Conservation (phyloP, 64 coral and sea anemone species). For the Actinia equina region DNA sequence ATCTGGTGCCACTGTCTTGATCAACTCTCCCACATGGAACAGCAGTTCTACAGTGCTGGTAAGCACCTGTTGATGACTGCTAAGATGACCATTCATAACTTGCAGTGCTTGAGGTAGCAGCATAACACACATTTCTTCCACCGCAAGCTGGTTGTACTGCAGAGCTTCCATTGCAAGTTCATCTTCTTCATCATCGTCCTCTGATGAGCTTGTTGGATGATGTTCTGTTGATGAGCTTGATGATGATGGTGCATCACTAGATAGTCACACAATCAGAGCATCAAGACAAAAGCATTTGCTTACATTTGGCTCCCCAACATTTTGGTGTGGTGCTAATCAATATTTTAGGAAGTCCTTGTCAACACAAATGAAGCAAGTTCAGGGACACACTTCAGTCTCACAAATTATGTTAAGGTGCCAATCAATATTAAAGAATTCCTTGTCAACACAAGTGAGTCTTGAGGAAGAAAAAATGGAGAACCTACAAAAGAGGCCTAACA, state of each 20-base stretch:
- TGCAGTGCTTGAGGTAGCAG: slow-evolving; percentile 55
- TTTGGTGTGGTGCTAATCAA: too few species aligned
- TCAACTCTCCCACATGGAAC: slow-evolving; percentile 42
- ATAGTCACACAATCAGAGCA: not conserved
- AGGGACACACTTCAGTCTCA: too few species aligned
- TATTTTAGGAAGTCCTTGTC: too few species aligned
- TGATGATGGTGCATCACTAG: slow-evolving; percentile 6
- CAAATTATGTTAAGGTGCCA: too few species aligned
- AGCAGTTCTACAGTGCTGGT: slow-evolving; percentile 58
- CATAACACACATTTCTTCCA: slow-evolving; percentile 83
- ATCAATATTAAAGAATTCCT: too few species aligned
- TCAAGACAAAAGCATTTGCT: not conserved
- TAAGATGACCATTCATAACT: slow-evolving; percentile 37
- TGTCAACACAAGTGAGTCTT: too few species aligned
- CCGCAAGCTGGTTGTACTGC: slow-evolving; percentile 86
- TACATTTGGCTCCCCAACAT: too few species aligned
- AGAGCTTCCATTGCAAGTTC: slow-evolving; percentile 68
- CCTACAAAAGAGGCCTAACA: too few species aligned
- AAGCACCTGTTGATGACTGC: slow-evolving; percentile 38
- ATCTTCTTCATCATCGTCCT: slow-evolving; percentile 68
- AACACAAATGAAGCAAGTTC: too few species aligned
- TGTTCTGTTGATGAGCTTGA: not conserved
- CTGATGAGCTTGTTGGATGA: slow-evolving; percentile 19
- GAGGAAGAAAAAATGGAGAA: too few species aligned
- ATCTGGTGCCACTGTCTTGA: slow-evolving; percentile 54